Conservation (phyloP, 2,113 vertebrate species). For the Python bivittatus region DNA sequence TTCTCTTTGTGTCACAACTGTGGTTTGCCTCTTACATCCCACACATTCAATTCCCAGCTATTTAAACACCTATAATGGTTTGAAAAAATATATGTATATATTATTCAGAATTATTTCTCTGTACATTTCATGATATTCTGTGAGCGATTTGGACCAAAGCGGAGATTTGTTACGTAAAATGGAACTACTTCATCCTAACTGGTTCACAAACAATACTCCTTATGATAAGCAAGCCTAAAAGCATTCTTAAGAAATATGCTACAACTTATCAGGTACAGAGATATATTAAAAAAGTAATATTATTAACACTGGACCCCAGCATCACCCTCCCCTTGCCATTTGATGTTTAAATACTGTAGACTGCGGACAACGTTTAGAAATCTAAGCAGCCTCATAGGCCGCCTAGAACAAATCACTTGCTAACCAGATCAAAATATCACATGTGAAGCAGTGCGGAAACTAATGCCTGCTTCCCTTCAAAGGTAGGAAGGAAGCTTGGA, state of each 20-base stretch:
- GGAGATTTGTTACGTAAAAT: slow-evolving; percentile 44
- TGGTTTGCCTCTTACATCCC: background rate
- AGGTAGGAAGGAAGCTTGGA: slow-evolving; percentile 41
- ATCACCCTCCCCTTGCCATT: slow-evolving; percentile 54
- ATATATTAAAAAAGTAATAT: slow-evolving; percentile 61
- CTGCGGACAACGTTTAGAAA: slow-evolving; percentile 59
- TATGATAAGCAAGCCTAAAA: slow-evolving; percentile 53
- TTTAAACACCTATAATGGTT: slow-evolving; percentile 18
- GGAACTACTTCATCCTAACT: slow-evolving; percentile 55
- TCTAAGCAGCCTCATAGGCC: slow-evolving; percentile 52
- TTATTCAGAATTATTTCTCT: slow-evolving; percentile 47
- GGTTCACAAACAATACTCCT: slow-evolving; percentile 69
- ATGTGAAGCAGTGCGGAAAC: slow-evolving; percentile 68
- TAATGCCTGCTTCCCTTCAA: slow-evolving; percentile 59
- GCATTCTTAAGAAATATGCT: slow-evolving; percentile 45
- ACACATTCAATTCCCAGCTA: slow-evolving; percentile 33
- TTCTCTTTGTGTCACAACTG: background rate
- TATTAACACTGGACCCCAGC: slow-evolving; percentile 65
- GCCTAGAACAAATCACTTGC: slow-evolving; percentile 59
- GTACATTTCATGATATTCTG: slow-evolving; percentile 52
- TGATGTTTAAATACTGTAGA: slow-evolving; percentile 56
- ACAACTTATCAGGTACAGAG: slow-evolving; percentile 63
- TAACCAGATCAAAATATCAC: slow-evolving; percentile 58
- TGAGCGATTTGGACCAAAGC: slow-evolving; percentile 43
- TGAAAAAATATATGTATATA: slow-evolving; percentile 32